Base-by-base conservation (phyloP, 2,113 vertebrate species). In the Siphamia tubifer region DNA sequence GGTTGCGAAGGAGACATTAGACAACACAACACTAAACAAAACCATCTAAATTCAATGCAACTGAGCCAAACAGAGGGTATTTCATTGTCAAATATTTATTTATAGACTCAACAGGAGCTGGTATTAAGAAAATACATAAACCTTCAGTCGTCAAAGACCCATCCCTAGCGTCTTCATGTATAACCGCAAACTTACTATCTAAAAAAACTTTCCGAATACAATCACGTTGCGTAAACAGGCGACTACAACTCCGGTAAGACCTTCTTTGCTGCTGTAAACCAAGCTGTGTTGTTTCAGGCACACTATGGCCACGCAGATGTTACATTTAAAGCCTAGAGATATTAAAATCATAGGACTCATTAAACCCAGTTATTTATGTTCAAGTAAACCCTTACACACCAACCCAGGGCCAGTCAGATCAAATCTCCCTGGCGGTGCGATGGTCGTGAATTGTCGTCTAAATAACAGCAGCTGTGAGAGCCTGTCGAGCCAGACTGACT, bases 341-440 rank as follows among this genome's bases (percentile, higher is more conserved):
- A 76, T 85, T 71, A 56, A 80, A 89, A 85, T 74, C 73, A 75
- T 36, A 21, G 48, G 47, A 32, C 85, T 88, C 80, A 91, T 91
- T 89, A 87, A 88, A 86, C 51, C 39, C 42, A 40, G 80, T 91
- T 89, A 90, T 90, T 90, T 89, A 89, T 86, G 77, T 80, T 68
- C 75, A 57, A 66, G 62, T 64, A 58, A 63, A 53, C 60, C 49
- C 58, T 53, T 19, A 6, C 35, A 49, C 65, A 32, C 57, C 35
- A 47, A 48, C 44, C 25, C 13, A n/a, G 2, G 2, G 43, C 35
- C 65, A 36, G 61, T 67, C 71, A 53, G 78, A 86, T 90, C 75
- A 67, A 44, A 76, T 87, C 68, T 47, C 79, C 2, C 8, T 24
- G 40, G 63, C 64, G 16, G 75, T 68, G 79, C 35, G 39, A 52